Percentiles rank a stretch among this genome's conserved stretches.
These are phyloP conservation scores for Telmatherina bonti DNA, from an alignment of 2,797 vertebrate genomes.

Conservation along the genomic window DNA sequence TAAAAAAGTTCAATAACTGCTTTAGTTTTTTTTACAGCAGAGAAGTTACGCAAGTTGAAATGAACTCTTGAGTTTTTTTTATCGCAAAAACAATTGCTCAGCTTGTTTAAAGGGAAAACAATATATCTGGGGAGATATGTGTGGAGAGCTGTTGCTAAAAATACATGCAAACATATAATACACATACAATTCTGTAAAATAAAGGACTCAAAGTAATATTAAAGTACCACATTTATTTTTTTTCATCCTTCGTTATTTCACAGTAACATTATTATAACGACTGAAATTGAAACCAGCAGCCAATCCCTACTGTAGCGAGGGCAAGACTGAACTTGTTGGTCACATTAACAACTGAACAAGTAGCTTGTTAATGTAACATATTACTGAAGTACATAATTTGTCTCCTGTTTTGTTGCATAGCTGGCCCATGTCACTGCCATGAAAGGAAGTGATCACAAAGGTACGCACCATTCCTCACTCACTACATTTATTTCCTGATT, in stretches of 20 bases:
- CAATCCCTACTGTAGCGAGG: background rate
- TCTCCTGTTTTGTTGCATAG: conserved; percentile 75
- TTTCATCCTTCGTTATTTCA: background rate
- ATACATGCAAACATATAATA: background rate
- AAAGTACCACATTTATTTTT: background rate
- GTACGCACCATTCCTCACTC: conserved; percentile 76
- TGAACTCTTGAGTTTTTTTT: background rate
- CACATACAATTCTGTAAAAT: too few species aligned
- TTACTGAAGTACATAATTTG: background rate
- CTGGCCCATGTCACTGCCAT: conserved; percentile 89
- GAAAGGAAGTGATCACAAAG: conserved; percentile 88
- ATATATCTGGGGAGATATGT: too few species aligned
- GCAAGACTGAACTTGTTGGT: background rate
- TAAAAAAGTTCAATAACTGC: background rate
- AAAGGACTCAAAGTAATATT: background rate
- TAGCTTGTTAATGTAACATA: background rate
- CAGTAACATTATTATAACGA: too few species aligned
- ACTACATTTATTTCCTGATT: background rate
- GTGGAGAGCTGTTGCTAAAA: background rate
- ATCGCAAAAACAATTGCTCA: background rate
- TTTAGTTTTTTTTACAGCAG: background rate
- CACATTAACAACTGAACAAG: background rate
- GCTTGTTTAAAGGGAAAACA: conserved; percentile 7
- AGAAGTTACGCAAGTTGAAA: background rate
- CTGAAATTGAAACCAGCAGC: too few species aligned